These are phyloP conservation scores for Gadopsis marmoratus DNA, from an alignment of 2,797 vertebrate genomes.

Conservation along the genomic window DNA sequence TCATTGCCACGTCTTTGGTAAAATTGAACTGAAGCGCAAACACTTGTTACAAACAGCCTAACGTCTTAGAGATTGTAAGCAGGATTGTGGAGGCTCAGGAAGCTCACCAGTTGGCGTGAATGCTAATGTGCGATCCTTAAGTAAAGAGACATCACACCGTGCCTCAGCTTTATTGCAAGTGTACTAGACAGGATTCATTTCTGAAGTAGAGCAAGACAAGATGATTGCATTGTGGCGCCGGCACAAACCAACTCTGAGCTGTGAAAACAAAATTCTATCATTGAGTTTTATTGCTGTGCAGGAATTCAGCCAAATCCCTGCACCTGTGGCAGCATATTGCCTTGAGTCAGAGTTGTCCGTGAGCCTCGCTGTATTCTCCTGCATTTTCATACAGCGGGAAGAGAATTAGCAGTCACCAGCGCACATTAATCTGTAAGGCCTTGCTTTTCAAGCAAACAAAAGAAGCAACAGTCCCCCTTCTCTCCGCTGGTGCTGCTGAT, in stretches of 20 bases:
- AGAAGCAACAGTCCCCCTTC: conserved; percentile 28
- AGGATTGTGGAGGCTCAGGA: conserved; percentile 9
- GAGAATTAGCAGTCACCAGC: conserved; percentile 37
- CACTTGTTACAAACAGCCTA: conserved; percentile 40
- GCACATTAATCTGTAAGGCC: conserved; percentile 61
- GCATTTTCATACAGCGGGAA: conserved; percentile 29
- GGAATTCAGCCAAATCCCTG: conserved; percentile 61
- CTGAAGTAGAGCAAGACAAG: conserved; percentile 45
- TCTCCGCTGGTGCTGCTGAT: conserved; percentile 51
- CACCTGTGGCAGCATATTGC: conserved; percentile 61
- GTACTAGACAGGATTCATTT: conserved; percentile 60
- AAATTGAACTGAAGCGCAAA: conserved; percentile 43
- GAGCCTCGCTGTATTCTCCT: conserved; percentile 24
- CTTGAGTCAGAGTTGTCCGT: conserved; percentile 41
- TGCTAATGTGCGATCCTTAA: conserved; percentile 54
- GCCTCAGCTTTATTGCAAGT: conserved; percentile 54
- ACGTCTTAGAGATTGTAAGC: conserved; percentile 41
- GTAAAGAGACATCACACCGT: conserved; percentile 45
- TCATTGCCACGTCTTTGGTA: conserved; percentile 12
- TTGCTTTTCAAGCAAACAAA: conserved; percentile 67
- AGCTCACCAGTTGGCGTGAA: conserved; percentile 38
- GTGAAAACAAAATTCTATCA: conserved; percentile 67
- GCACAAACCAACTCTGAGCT: conserved; percentile 58
- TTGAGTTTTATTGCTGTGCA: conserved; percentile 65
- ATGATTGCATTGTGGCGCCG: conserved; percentile 63